Evolutionary conservation across 2,888 invertebrate genomes (phyloP).

Genomic region (Spisula solida): DNA sequence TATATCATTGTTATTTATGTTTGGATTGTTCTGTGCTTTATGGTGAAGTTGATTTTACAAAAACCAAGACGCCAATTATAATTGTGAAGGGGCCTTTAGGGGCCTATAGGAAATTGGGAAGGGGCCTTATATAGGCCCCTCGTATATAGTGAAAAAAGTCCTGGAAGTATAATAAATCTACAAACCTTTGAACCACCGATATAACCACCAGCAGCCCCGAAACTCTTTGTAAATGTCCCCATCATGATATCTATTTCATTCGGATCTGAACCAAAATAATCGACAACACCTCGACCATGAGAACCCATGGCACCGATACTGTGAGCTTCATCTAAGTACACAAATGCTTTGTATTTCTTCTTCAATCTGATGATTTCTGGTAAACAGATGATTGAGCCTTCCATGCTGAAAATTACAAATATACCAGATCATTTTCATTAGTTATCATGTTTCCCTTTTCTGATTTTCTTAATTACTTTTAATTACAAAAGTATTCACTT

Average conservation of each 20-base stretch:
- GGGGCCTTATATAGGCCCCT: too few species aligned
- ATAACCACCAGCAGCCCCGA: conserved; percentile 98
- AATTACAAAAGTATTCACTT: too few species aligned
- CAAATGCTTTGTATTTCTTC: conserved; percentile 96
- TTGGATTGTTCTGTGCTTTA: too few species aligned
- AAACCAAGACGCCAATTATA: too few species aligned
- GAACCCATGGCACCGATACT: conserved; percentile 97
- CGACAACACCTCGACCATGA: conserved; percentile 95
- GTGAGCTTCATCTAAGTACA: conserved; percentile 99
- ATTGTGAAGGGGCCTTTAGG: too few species aligned
- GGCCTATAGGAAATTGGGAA: too few species aligned
- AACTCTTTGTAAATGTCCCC: conserved; percentile 99
- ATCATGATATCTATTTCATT: conserved; percentile 95
- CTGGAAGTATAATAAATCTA: neutral
- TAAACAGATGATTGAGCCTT: conserved; percentile 96
- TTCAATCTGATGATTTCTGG: conserved; percentile 96
- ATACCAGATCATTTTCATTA: neutral
- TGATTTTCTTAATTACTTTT: neutral
- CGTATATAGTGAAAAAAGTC: too few species aligned
- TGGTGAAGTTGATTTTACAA: too few species aligned
- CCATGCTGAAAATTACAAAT: conserved; percentile 93
- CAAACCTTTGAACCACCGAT: conserved; percentile 95
- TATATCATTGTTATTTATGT: too few species aligned
- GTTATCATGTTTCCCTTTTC: neutral
- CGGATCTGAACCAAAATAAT: conserved; percentile 94